Evolutionary conservation across 2,797 vertebrate species (phyloP), one percentile per base, ranked within the genome.

Genomic region (Chiroxiphia lanceolata): DNA sequence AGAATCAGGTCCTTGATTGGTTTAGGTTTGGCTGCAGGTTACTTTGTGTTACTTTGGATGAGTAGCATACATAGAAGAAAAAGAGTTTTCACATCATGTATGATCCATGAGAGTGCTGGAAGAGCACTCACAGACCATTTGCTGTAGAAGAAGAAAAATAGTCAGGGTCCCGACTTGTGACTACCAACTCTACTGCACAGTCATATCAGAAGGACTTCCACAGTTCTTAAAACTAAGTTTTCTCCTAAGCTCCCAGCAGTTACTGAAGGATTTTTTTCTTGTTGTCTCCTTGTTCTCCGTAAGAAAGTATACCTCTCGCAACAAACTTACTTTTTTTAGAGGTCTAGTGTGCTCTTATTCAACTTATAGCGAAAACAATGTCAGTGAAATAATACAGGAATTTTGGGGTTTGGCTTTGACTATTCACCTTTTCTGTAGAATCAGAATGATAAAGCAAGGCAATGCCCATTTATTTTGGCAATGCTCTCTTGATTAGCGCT

Each of bases 21-120:
- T 47, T 74, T 53, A 70, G 51, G 17, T 5, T 18, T 56, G 36
- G 34, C 45, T 81, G 45, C 18, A 93, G 51, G 33, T 42, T 53
- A 18, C 17, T 53, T 31, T 53, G 29, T 53, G 3, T 14, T 65
- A 9, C 48, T 47, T 83, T 34, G 29, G 14, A 45, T 34, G 33
- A 68, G 18, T 11, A 23, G 9, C 27, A 25, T 5, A 51, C 23
- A 16, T 8, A 74, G 42, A n/a, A 47, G 48, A 64, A 83, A 53
- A 47, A 0, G 15, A 34, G 10, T 47, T 88, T 68, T 34, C 36
- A 57, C 19, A 29, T 5, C 42, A 17, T 1, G 1, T 11, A 1
- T 70, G 53, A 42, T 67, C n/a, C 33, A 19, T 11, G 14, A 40
- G 50, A 53, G 31, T 48, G 36, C 19, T 63, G 50, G 29, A 78